Base-by-base conservation (phyloP, 2,797 vertebrate genomes). In the Trichosurus vulpecula region DNA sequence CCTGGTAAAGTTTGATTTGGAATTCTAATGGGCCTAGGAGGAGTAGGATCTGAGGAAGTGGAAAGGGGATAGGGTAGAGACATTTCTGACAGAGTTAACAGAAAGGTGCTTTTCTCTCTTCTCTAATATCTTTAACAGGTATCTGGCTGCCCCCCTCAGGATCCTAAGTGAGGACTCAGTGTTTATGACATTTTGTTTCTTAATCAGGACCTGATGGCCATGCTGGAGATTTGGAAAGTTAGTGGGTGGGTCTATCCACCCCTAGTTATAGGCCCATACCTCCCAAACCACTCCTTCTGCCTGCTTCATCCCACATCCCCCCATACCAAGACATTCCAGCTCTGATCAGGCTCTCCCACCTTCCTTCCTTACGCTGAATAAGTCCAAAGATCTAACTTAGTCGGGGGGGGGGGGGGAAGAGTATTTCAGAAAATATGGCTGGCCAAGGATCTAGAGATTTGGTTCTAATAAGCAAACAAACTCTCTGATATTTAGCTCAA, bases 401-500 rank as follows among this genome's bases (percentile, higher is more conserved):
- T 25, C 1, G 19, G 66, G 41, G 8, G n/a, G n/a, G n/a, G n/a
- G n/a, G n/a, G n/a, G n/a, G n/a, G 6, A 41, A 22, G 61, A 81
- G 66, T 47, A 81, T 90, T 53, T 53, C 87, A 95, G 92, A 89
- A 94, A 97, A 96, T 22, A 41, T 89, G 61, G 61, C 94, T 66
- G 95, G 93, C 66, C 61, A 25, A 54, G 81, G 54, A 92, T 92
- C 89, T 54, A 95, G 92, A 93, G 92, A 92, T 92, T 93, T 93
- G 92, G 89, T 94, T 94, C 90, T 95, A 94, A 91, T 16, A 92
- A 93, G 90, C 92, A 93, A 91, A 95, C 92, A 93, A 96, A 97
- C 96, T 92, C 35, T 95, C 90, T 87, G 47, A 93, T 92, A 97
- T 95, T 96, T 93, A 96, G 94, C 93, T 97, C 35, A 93, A 92